These are phyloP conservation scores for Torymus tubicola DNA, from an alignment of 2,888 invertebrate species.

Conservation along the genomic window DNA sequence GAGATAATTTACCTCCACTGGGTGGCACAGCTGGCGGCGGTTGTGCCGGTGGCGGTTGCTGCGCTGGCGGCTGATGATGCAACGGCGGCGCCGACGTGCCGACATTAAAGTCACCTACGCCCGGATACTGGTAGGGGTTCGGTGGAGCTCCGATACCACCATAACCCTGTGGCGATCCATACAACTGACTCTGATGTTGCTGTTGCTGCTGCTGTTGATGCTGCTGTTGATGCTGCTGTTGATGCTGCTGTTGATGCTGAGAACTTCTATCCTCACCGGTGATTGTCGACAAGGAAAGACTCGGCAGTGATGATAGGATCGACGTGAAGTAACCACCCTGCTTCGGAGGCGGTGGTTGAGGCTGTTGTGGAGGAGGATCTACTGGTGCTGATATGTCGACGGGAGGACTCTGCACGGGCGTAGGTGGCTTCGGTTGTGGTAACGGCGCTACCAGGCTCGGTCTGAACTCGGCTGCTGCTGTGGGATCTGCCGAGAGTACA, in stretches of 20 bases:
- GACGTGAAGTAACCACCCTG: constrained; percentile 71
- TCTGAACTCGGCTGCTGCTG: constrained; percentile 62
- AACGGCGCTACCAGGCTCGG: background rate
- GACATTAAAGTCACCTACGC: constrained; percentile 41
- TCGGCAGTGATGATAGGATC: constrained; percentile 72
- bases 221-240: constrained; percentile 15
- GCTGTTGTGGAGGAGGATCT: constrained; percentile 37
- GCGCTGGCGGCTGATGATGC: constrained; percentile 49
- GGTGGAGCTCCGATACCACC: background rate
- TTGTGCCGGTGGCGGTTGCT: constrained; percentile 58
- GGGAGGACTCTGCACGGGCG: background rate
- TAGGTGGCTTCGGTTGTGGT: no score
- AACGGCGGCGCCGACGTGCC: constrained; percentile 55
- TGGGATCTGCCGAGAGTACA: constrained; percentile 20
- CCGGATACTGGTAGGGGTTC: background rate
- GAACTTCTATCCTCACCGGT: constrained; percentile 62
- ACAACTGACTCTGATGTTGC: constrained; percentile 1
- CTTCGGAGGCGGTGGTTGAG: constrained; percentile 59
- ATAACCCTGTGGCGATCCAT: constrained; percentile 20
- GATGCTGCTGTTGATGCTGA: constrained; percentile 25
- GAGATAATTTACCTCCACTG: constrained; percentile 62
- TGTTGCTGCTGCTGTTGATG: constrained; percentile 9
- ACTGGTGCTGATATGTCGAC: background rate
- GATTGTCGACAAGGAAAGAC: constrained; percentile 69
- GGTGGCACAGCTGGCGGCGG: constrained; percentile 62